Evolutionary conservation across 2,888 invertebrate species (phyloP).

Genomic region (Pterobdella sp.): DNA sequence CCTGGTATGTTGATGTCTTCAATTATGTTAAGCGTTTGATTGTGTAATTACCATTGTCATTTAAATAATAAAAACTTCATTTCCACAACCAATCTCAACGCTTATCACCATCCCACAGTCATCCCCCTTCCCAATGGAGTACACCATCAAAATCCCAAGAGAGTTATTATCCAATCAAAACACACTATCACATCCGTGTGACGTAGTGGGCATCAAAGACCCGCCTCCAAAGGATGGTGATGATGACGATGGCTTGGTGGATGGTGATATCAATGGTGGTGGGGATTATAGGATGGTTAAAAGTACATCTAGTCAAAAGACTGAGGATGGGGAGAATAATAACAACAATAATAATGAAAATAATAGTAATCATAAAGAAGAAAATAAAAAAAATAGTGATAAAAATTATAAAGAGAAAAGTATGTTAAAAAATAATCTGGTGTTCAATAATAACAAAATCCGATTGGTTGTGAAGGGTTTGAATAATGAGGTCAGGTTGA

Average conservation of each 20-base stretch:
- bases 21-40: too few species aligned
- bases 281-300: neutral
- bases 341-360: neutral
- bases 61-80: neutral
- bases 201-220: constrained; percentile 6
- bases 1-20: too few species aligned
- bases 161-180: neutral
- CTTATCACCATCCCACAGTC: neutral
- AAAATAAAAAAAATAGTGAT: neutral
- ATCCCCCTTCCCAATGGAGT: constrained; percentile 1
- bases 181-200: neutral
- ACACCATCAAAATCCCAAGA: neutral
- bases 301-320: neutral
- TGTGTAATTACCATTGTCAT: neutral
- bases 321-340: neutral
- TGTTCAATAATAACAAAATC: neutral
- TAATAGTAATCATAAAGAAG: neutral
- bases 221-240: neutral
- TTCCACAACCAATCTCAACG: neutral
- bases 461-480: neutral
- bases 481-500: neutral
- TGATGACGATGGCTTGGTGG: neutral
- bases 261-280: neutral
- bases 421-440: neutral
- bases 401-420: neutral